Percentiles rank a stretch among this genome's conserved stretches.
phyloP scores from a whole-genome alignment of 2,888 invertebrate genomes.

The Sinhomidia bicolor region DNA sequence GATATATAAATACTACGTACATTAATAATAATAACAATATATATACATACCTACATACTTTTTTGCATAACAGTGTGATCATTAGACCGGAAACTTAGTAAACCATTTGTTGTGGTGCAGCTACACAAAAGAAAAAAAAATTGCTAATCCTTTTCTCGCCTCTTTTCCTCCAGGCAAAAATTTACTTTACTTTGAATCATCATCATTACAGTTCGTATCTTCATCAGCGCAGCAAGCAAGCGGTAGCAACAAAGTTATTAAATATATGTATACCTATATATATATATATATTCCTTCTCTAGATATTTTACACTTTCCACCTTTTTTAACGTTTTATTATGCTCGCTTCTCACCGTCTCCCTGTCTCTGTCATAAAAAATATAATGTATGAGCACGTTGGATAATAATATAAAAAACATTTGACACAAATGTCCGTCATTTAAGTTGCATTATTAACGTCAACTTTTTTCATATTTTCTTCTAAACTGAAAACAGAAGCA shows the following conservation, averaged over 20 bases:
- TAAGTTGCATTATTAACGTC: neutral
- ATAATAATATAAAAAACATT: neutral
- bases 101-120: conserved; percentile 60
- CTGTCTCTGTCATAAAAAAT: conserved; percentile 8
- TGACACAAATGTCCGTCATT: conserved; percentile 13
- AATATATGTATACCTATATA: neutral
- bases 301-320: too few relatives aligned
- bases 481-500: conserved; percentile 31
- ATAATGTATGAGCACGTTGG: conserved; percentile 6
- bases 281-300: neutral
- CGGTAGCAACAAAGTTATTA: neutral
- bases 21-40: neutral
- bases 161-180: conserved; percentile 65
- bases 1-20: neutral
- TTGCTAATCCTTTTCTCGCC: conserved; percentile 66
- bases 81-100: conserved; percentile 67
- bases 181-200: conserved; percentile 52
- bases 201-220: conserved; percentile 40
- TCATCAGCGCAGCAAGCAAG: conserved; percentile 23
- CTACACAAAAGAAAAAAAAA: conserved; percentile 53
- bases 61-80: conserved; percentile 49
- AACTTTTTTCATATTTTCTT: too few relatives aligned
- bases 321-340: too few relatives aligned
- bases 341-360: neutral
- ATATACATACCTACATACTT: neutral